phyloP scores from a whole-genome alignment of 2,113 vertebrate genomes.

The Mobula hypostoma region DNA sequence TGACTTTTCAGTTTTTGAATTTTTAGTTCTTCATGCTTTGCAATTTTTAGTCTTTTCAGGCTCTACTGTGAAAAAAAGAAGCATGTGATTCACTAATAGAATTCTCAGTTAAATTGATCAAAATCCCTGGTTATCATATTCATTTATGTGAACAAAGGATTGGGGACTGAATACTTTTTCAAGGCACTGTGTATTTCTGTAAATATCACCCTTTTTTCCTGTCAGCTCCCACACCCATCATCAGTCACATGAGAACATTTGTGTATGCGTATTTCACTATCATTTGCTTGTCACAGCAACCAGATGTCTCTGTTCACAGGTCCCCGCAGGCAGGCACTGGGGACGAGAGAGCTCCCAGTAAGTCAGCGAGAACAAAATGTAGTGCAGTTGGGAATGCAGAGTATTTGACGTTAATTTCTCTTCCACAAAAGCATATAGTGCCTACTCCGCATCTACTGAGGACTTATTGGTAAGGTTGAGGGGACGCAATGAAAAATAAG shows the following conservation, averaged over 20 bases:
- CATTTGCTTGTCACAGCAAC: constrained; percentile 32
- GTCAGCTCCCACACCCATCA: constrained; percentile 17
- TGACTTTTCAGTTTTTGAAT: no score
- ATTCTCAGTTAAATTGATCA: no score
- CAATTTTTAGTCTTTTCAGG: no score
- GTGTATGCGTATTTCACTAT: constrained; percentile 10
- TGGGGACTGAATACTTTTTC: no score
- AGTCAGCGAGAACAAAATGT: background rate
- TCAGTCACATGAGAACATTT: constrained; percentile 26
- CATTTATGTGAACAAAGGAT: no score
- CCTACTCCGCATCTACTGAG: background rate
- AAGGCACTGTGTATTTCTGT: background rate
- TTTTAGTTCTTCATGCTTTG: no score
- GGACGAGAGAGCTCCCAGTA: background rate
- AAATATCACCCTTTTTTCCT: constrained; percentile 18
- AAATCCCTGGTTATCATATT: no score
- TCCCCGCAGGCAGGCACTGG: background rate
- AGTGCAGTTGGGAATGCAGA: background rate
- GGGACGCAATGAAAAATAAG: background rate
- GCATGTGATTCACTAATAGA: no score
- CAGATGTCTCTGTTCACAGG: constrained; percentile 33
- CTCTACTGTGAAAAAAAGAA: no score
- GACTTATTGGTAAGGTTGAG: background rate
- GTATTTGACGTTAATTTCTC: background rate
- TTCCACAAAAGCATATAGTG: background rate